These are phyloP conservation scores for Urocolius indicus DNA, from an alignment of 2,113 vertebrate genomes.

Conservation along the genomic window DNA sequence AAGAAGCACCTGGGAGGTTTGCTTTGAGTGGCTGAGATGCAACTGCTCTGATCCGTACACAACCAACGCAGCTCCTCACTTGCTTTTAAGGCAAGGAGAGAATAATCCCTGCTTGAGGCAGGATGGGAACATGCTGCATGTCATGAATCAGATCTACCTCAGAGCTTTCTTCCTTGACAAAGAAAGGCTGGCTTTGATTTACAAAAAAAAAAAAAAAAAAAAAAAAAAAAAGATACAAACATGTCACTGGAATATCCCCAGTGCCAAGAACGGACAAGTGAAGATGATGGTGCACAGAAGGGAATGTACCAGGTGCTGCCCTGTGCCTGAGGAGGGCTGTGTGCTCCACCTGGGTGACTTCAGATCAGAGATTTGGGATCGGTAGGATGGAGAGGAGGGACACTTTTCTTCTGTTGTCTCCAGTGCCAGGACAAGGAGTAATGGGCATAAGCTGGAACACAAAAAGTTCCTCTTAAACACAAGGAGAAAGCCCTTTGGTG, in stretches of 20 bases:
- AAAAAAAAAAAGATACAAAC: background rate
- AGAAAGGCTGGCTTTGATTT: background rate
- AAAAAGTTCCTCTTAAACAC: too few species aligned
- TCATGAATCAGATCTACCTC: background rate
- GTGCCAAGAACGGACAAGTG: background rate
- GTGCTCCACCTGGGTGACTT: background rate
- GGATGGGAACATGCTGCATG: background rate
- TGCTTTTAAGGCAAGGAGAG: background rate
- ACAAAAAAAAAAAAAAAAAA: background rate
- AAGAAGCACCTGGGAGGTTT: slow-evolving; percentile 31
- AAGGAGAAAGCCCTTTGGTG: too few species aligned
- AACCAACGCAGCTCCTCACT: background rate
- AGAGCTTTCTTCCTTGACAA: background rate
- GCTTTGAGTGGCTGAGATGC: background rate
- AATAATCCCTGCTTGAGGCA: background rate
- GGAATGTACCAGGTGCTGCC: background rate
- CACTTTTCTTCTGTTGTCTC: too few species aligned
- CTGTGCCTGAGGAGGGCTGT: background rate
- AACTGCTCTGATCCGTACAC: background rate
- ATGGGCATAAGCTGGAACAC: too few species aligned
- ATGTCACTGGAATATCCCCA: background rate
- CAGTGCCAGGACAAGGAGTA: too few species aligned
- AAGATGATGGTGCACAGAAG: background rate
- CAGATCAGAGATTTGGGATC: background rate
- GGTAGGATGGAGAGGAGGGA: background rate